Evolutionary conservation across 2,888 invertebrate genomes (phyloP), one percentile per base, ranked within the genome.

Genomic region (Endomychus coccineus): DNA sequence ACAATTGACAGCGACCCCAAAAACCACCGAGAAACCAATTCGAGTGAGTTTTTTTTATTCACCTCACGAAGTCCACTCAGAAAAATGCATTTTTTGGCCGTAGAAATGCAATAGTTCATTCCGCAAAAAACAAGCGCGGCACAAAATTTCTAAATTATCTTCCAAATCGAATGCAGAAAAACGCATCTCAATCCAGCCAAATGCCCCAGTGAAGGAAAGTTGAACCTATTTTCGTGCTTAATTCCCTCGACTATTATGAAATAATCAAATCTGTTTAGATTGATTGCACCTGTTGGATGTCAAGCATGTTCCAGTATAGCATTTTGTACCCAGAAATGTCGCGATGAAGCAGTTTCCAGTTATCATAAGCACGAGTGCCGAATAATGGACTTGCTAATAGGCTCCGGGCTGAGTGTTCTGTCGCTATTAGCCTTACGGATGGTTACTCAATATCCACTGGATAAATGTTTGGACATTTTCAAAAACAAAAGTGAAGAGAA

Each of bases 351-450:
- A 0, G 51, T 77, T 1, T 58, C 69, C 2, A 71, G 75, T 0
- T 88, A 86, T 56, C 88, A 89, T 59, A 66, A 69, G 17, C 78
- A 75, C 55, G 89, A 89, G 62, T 89, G 89, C 55, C 75, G 75
- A 49, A 80, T 77, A 52, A 65, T 82, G 51, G 82, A 82, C 46
- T 66, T 88, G 4, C 71, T 87, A 32, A 78, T 83, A 44, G 89
- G 87, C 71, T 66, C 66, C 3, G 67, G 89, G 1, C 87, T 88
- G 83, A 87, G 87, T 34, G 73, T 86, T 30, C 67, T 88, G 2
- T 82, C 83, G 45, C 77, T 78, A 53, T 73, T 86, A 27, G 83
- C 87, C 0, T 58, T 88, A 16, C 70, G 87, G 31, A 78, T 86
- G 66, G 71, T 86, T n/a, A 85, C 87, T 0, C 83, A 85, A 57